A percentile compares a stretch with the other conserved stretches of the same genome.
Conservation (phyloP, 2,113 vertebrate species). For the Propithecus coquereli region DNA sequence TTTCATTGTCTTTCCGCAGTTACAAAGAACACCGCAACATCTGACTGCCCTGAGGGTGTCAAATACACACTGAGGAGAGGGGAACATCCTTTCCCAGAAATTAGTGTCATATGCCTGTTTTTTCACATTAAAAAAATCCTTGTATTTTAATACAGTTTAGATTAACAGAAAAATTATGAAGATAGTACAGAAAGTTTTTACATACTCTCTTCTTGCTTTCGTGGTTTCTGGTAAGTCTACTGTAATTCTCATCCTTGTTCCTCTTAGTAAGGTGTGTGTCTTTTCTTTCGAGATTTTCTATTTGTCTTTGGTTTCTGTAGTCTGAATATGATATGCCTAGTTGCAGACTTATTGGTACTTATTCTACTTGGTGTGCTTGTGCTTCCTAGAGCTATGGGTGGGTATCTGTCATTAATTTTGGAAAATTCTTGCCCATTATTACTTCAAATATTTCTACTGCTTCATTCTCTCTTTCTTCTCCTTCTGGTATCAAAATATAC, state of each 20-base stretch:
- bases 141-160: background rate
- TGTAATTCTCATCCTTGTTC: background rate
- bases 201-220: background rate
- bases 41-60: background rate
- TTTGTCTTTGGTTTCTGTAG: background rate
- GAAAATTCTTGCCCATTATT: background rate
- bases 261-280: background rate
- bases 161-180: background rate
- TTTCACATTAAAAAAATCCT: background rate
- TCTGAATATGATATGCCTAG: background rate
- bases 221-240: background rate
- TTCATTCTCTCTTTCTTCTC: background rate
- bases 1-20: background rate
- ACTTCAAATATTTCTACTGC: background rate
- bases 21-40: background rate
- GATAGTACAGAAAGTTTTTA: background rate
- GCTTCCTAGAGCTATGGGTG: background rate
- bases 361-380: background rate
- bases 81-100: background rate
- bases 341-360: background rate
- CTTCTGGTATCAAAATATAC: background rate
- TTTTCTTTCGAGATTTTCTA: background rate
- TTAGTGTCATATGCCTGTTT: background rate
- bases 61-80: background rate
- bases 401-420: background rate